These are phyloP conservation scores for Cathartes aura DNA, from an alignment of 2,113 vertebrate genomes.

Conservation along the genomic window DNA sequence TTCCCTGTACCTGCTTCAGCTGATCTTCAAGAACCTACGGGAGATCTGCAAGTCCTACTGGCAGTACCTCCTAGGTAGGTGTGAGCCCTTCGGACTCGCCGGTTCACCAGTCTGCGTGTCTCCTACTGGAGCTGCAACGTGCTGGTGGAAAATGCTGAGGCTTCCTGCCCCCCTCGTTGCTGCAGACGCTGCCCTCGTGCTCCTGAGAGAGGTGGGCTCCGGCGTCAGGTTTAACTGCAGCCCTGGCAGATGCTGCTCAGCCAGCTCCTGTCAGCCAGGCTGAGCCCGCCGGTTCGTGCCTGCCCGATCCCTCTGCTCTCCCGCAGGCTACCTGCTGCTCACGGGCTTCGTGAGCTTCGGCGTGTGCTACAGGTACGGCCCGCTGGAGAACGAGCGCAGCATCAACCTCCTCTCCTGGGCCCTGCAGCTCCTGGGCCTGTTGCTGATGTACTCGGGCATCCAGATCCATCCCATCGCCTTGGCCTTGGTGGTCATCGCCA, in stretches of 20 bases:
- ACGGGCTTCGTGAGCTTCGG: conserved; percentile 92
- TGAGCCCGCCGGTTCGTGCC: rapidly evolving
- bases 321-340: conserved; percentile 82
- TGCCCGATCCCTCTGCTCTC: not conserved
- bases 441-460: conserved; percentile 86
- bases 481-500: conserved; percentile 78
- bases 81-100: rapidly evolving
- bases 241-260: not conserved
- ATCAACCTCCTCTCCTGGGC: conserved; percentile 94
- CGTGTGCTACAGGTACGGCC: conserved; percentile 92
- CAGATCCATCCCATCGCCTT: conserved; percentile 90
- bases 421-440: conserved; percentile 88
- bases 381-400: conserved; percentile 88
- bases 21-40: conserved; percentile 89
- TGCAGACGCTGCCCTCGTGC: rapidly evolving
- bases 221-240: rapidly evolving
- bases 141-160: rapidly evolving
- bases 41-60: conserved; percentile 89
- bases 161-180: rapidly evolving
- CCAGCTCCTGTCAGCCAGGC: not conserved
- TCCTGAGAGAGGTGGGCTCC: not conserved
- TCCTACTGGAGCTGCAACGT: rapidly evolving
- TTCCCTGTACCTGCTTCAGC: conserved; percentile 92
- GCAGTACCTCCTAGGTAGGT: conserved; percentile 87
- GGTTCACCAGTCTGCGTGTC: rapidly evolving